A percentile compares a stretch with the other conserved stretches of the same genome.
phyloP scores from a whole-genome alignment of 2,113 vertebrate genomes.

The Pelodiscus sinensis region DNA sequence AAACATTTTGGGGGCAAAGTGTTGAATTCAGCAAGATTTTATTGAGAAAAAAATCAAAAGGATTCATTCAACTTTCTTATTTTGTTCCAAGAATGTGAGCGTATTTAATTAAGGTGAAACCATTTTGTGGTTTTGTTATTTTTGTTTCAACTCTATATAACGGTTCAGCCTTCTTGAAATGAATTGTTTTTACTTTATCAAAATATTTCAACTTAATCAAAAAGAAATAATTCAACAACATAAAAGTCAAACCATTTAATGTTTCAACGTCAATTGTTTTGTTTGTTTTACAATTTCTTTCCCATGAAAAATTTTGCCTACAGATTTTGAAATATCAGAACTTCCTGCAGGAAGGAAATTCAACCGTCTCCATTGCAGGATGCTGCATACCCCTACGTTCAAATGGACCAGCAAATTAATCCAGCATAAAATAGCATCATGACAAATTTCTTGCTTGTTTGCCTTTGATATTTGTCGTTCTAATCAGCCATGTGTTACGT shows the following conservation, averaged over 20 bases:
- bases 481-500: background rate
- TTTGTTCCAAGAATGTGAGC: background rate
- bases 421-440: background rate
- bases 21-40: background rate
- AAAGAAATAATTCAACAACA: background rate
- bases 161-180: background rate
- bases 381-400: background rate
- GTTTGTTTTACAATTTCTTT: background rate
- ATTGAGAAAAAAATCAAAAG: background rate
- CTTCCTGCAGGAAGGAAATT: background rate
- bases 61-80: background rate
- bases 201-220: background rate
- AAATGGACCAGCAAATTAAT: background rate
- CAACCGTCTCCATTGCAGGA: background rate
- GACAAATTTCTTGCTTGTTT: background rate
- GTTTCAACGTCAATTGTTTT: background rate
- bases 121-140: background rate
- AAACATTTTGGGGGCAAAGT: slow-evolving; percentile 25
- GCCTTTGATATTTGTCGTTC: background rate
- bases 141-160: background rate
- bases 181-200: background rate
- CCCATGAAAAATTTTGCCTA: background rate
- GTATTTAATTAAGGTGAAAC: background rate
- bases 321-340: background rate
- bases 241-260: background rate